Conservation (phyloP, 2,888 invertebrate species). For the Melanostoma scalare region DNA sequence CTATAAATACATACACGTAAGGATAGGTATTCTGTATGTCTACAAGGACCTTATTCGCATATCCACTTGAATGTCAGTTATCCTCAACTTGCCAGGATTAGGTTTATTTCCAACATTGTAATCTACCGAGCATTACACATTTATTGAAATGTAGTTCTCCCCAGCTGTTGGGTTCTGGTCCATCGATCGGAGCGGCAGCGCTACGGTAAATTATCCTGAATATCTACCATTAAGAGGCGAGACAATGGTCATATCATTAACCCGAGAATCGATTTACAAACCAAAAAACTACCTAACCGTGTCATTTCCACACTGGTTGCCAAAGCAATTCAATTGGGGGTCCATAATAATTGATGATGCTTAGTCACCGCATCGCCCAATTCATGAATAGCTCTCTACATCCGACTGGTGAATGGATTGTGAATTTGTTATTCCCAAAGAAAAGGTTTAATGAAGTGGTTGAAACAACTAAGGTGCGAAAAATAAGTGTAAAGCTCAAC, state of each 20-base stretch:
- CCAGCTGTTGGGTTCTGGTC: conserved; percentile 32
- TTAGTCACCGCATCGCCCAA: conserved; percentile 39
- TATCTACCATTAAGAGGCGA: conserved; percentile 67
- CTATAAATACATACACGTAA: conserved; percentile 10
- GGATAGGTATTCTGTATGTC: neutral
- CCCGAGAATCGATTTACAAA: conserved; percentile 69
- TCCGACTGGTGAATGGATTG: conserved; percentile 13
- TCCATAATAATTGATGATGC: conserved; percentile 67
- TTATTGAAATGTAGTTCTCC: conserved; percentile 47
- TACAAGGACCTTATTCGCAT: conserved; percentile 1
- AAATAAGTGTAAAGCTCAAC: neutral
- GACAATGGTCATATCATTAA: conserved; percentile 72
- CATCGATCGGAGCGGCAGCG: conserved; percentile 29
- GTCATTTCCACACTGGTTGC: conserved; percentile 70
- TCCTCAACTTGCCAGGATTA: conserved; percentile 50
- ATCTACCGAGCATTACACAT: conserved; percentile 63
- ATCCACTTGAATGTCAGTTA: conserved; percentile 37
- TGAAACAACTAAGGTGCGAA: conserved; percentile 8
- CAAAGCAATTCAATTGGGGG: conserved; percentile 63
- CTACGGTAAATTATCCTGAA: conserved; percentile 58
- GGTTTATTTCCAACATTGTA: conserved; percentile 51
- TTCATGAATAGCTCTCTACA: neutral
- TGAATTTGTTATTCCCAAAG: conserved; percentile 38
- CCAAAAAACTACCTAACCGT: conserved; percentile 69
- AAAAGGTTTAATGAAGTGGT: conserved; percentile 40